Conservation (phyloP, 2,888 invertebrate genomes). For the Parnassius glacialis region DNA sequence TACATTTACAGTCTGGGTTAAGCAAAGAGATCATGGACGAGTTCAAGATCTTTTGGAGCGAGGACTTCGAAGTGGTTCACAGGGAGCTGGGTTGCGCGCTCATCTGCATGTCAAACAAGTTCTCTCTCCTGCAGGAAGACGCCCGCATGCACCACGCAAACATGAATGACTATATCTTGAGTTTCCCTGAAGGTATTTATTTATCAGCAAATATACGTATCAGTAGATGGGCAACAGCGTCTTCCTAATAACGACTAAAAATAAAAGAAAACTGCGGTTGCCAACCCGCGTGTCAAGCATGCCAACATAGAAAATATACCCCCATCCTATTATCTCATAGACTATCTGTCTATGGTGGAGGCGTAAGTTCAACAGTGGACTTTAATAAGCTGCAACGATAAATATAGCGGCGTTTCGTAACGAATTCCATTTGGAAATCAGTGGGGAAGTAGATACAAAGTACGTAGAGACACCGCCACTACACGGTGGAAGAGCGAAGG, state of each 20-base stretch:
- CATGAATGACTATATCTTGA: slow-evolving; percentile 69
- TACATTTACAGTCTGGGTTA: slow-evolving; percentile 56
- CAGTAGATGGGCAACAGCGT: neutral
- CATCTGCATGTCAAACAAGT: slow-evolving; percentile 76
- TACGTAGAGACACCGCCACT: too few relatives aligned
- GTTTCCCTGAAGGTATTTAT: slow-evolving; percentile 61
- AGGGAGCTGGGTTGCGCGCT: slow-evolving; percentile 74
- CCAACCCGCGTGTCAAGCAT: neutral
- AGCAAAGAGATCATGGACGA: slow-evolving; percentile 61
- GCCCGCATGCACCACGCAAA: slow-evolving; percentile 68
- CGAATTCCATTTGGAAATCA: too few relatives aligned
- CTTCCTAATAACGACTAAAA: too few relatives aligned
- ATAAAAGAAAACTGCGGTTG: neutral
- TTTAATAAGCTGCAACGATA: too few relatives aligned
- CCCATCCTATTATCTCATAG: too few relatives aligned
- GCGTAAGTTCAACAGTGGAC: too few relatives aligned
- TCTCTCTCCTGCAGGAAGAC: slow-evolving; percentile 65
- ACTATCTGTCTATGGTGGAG: too few relatives aligned
- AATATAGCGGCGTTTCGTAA: too few relatives aligned
- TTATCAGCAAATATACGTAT: too few relatives aligned
- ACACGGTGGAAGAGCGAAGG: too few relatives aligned
- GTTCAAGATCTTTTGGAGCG: slow-evolving; percentile 74
- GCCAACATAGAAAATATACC: too few relatives aligned
- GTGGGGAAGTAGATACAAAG: too few relatives aligned
- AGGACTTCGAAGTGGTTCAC: slow-evolving; percentile 71